These are phyloP conservation scores for Spodoptera exigua DNA, from an alignment of 2,888 invertebrate species.

Conservation along the genomic window DNA sequence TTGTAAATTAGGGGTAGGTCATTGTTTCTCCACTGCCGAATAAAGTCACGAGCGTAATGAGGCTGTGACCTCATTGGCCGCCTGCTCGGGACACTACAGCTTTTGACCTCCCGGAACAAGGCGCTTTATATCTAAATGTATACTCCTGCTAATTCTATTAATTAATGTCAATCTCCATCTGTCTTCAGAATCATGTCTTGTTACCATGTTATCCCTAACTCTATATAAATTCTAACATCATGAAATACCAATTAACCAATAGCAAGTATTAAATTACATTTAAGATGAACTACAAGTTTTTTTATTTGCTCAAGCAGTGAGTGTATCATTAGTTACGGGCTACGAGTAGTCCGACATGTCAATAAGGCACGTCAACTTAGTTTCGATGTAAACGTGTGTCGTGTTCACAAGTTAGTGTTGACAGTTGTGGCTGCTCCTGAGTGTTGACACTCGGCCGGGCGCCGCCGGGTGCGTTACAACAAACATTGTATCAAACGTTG, in stretches of 20 bases:
- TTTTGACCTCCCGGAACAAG: neutral
- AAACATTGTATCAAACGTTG: constrained; percentile 51
- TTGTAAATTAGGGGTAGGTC: constrained; percentile 79
- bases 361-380: constrained; percentile 2
- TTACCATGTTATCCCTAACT: no score
- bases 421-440: constrained; percentile 44
- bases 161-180: no score
- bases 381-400: constrained; percentile 13
- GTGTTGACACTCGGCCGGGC: constrained; percentile 35
- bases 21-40: constrained; percentile 61
- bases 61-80: constrained; percentile 63
- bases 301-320: no score
- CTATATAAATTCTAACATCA: no score
- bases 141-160: no score
- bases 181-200: no score
- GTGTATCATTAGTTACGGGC: no score
- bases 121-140: neutral
- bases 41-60: constrained; percentile 54
- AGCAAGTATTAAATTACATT: no score
- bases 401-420: constrained; percentile 26
- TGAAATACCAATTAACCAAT: no score
- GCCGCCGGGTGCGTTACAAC: constrained; percentile 39
- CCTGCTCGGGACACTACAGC: neutral
- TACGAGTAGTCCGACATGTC: no score
- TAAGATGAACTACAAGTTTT: no score